These are phyloP conservation scores for Ailuropoda melanoleuca DNA, from an alignment of 2,113 vertebrate species.

Conservation along the genomic window DNA sequence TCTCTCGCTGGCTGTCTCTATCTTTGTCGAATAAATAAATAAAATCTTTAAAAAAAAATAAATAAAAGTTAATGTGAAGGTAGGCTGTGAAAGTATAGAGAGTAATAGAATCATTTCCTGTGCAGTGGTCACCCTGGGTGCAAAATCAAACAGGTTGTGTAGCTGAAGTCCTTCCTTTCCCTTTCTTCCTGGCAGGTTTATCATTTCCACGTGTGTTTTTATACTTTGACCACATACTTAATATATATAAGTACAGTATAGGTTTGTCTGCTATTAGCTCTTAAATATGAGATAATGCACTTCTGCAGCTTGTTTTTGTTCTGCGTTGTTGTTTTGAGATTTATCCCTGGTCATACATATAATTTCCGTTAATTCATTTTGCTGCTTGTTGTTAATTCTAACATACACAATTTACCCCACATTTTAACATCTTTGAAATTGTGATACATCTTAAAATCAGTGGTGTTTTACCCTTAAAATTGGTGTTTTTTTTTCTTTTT, in stretches of 20 bases:
- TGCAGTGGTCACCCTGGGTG: not conserved
- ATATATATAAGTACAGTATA: not conserved
- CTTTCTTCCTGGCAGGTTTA: not conserved
- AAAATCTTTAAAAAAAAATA: no score
- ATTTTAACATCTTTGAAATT: slow-evolving; percentile 15
- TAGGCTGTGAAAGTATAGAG: not conserved
- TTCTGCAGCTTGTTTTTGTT: not conserved
- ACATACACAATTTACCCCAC: not conserved
- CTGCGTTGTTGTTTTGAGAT: not conserved
- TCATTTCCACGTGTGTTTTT: not conserved
- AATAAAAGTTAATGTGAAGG: not conserved
- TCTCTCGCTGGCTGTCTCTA: no score
- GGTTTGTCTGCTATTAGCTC: slow-evolving; percentile 10
- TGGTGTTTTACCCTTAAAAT: not conserved
- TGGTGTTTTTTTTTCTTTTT: not conserved
- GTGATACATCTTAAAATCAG: not conserved
- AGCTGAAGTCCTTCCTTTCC: not conserved
- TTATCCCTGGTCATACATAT: not conserved
- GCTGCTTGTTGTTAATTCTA: not conserved
- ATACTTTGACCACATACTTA: not conserved
- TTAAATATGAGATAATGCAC: not conserved
- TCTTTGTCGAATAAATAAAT: no score
- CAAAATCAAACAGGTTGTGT: not conserved
- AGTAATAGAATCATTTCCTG: not conserved
- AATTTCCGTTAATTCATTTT: slow-evolving; percentile 14